Base-by-base conservation (phyloP, 1,140 invertebrate genomes). In the Drosophila paulistorum region DNA sequence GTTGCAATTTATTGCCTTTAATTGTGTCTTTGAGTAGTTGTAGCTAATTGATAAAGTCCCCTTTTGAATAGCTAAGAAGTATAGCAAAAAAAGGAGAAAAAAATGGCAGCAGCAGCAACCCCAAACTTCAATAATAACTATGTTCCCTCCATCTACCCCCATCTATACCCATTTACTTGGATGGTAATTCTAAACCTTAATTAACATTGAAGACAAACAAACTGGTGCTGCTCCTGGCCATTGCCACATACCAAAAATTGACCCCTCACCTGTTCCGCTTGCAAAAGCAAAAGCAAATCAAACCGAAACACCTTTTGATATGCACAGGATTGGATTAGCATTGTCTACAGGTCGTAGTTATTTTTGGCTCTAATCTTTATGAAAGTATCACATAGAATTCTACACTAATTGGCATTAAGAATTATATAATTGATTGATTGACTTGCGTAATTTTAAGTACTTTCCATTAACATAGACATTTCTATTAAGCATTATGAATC, bases 171-270 rank as follows among this genome's bases (percentile, higher is more conserved):
- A 58, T 71, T 23, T 14, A 10, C 14, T 42, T 42, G 37, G 39
- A 4, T 45, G 66, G 60, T 86, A 86, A 86, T 81, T 75, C 71
- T 72, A 76, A 90, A 81, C 81, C 79, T 80, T 86, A 90, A 90
- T 90, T 90, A 90, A 90, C 81, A 90, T 90, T 71, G 70, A 90
- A 90, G 86, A 86, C 71, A 90, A 90, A 90, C 86, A 90, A 77
- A 55, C 74, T 71, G 68, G 59, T 59, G 68, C 62, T 59, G 54
- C 62, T 55, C 26, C 20, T 1, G 42, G 69, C 57, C 5, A 30
- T 0, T 30, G 62, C 41, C 26, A 74, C 48, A 68, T 55, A 45
- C 45, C 45, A 51, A 51, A 48, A 51, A 23, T 51, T 51, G 17
- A 23, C n/a, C 45, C 45, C 17, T 51, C 45, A 48, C 45, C 45